Conservation (phyloP, 2,888 invertebrate genomes). For the Andrena chrysosceles region DNA sequence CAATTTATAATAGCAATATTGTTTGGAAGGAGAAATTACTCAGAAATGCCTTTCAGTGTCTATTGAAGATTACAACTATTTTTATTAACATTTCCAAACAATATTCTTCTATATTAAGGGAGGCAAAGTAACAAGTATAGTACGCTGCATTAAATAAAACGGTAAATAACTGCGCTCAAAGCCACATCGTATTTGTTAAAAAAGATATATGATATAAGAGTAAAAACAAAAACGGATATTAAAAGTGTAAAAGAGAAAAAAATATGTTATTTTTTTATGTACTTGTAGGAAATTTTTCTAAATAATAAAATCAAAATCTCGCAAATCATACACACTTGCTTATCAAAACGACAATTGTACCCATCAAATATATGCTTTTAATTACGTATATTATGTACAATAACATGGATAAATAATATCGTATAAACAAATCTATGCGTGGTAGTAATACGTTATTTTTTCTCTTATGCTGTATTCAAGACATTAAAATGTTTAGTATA, state of each 20-base stretch:
- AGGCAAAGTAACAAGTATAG: conserved; percentile 19
- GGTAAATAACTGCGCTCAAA: conserved; percentile 7
- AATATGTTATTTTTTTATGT: conserved; percentile 31
- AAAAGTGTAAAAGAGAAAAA: conserved; percentile 17
- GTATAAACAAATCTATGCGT: conserved; percentile 70
- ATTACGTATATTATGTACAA: conserved; percentile 73
- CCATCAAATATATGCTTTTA: conserved; percentile 72
- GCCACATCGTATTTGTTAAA: conserved; percentile 3
- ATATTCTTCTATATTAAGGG: neutral
- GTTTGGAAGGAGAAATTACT: conserved; percentile 18
- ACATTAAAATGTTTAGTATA: conserved; percentile 66
- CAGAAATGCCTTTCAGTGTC: neutral
- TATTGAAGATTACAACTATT: neutral
- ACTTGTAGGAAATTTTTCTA: conserved; percentile 44
- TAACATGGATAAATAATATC: conserved; percentile 74
- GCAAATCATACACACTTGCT: conserved; percentile 41
- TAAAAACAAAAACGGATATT: neutral
- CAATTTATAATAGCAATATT: conserved; percentile 22
- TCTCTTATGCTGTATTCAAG: conserved; percentile 69
- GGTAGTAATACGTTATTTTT: conserved; percentile 73
- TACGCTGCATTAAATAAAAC: conserved; percentile 24
- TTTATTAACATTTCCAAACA: conserved; percentile 26
- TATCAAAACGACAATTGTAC: conserved; percentile 67
- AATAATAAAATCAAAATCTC: conserved; percentile 52
- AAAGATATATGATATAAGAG: neutral